phyloP scores from a whole-genome alignment of 2,797 vertebrate genomes.

The Mus caroli region DNA sequence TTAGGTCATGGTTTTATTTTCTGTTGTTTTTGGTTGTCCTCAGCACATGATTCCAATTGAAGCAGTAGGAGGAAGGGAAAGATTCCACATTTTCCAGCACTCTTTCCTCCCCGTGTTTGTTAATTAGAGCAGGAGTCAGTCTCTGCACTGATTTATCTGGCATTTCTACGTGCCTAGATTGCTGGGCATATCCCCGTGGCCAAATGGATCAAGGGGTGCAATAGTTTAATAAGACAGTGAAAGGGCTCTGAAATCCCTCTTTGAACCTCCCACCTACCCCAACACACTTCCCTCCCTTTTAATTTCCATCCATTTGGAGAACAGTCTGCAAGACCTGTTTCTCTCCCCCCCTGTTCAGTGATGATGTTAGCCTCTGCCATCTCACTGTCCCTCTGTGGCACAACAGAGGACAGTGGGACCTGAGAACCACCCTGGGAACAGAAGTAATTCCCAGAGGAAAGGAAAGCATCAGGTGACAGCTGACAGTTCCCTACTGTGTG shows the following conservation, averaged over 20 bases:
- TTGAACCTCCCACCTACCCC: not conserved
- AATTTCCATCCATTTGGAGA: not conserved
- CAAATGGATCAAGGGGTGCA: slow-evolving; percentile 5
- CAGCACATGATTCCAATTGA: slow-evolving; percentile 32
- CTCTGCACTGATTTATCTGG: slow-evolving; percentile 18
- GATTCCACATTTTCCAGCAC: not conserved
- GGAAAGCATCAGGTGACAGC: not conserved
- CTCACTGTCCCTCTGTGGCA: not conserved
- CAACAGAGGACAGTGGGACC: not conserved
- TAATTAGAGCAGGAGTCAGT: not conserved
- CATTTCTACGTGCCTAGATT: not conserved
- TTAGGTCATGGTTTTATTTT: slow-evolving; percentile 4
- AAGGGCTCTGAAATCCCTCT: not conserved
- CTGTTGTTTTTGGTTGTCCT: slow-evolving; percentile 5
- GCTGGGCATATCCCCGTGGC: not conserved
- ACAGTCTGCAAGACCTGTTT: slow-evolving; percentile 4
- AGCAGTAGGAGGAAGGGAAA: not conserved
- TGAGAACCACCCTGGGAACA: not conserved
- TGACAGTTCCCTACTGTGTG: not conserved
- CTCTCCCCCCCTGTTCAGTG: not conserved
- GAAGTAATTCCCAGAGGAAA: not conserved
- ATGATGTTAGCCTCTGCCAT: not conserved
- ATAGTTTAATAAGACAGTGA: slow-evolving; percentile 27
- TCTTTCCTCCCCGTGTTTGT: not conserved
- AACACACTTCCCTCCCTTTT: not conserved